Conservation (phyloP, 2,888 invertebrate genomes). For the Hofmannophila pseudospretella region DNA sequence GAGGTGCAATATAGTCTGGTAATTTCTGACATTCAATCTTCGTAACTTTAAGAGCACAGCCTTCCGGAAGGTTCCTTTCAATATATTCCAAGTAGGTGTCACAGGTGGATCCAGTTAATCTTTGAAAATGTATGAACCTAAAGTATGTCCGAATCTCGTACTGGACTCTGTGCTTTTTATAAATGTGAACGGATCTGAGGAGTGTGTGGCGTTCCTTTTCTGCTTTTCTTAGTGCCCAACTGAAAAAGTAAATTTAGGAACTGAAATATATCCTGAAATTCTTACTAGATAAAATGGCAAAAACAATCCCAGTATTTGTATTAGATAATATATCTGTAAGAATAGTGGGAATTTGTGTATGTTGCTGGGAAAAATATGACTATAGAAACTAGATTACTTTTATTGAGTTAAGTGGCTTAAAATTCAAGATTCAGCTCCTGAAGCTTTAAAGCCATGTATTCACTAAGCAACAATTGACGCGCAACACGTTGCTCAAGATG, state of each 20-base stretch:
- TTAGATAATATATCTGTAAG: too few relatives aligned
- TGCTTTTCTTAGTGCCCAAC: conserved; percentile 85
- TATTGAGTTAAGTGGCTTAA: too few relatives aligned
- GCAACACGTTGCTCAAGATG: too few relatives aligned
- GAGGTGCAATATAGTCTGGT: conserved; percentile 75
- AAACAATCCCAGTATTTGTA: too few relatives aligned
- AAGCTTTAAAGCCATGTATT: too few relatives aligned
- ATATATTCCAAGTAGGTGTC: conserved; percentile 97
- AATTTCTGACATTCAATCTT: conserved; percentile 81
- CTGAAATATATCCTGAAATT: too few relatives aligned
- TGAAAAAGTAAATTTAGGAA: conserved; percentile 53
- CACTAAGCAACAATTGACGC: too few relatives aligned
- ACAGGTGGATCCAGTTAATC: conserved; percentile 95
- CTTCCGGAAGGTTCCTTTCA: conserved; percentile 97
- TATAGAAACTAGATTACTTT: too few relatives aligned
- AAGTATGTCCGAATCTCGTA: conserved; percentile 97
- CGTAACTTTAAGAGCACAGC: conserved; percentile 94
- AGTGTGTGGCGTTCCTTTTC: conserved; percentile 87
- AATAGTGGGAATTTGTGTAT: too few relatives aligned
- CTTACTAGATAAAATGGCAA: too few relatives aligned
- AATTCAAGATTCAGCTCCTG: too few relatives aligned
- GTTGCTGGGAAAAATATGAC: too few relatives aligned
- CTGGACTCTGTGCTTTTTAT: conserved; percentile 96
- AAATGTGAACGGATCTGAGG: conserved; percentile 91
- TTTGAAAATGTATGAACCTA: conserved; percentile 87